A percentile compares a stretch with the other conserved stretches of the same genome.
These are phyloP conservation scores for Psephotus haematonotus DNA, from an alignment of 2,113 vertebrate species.

Conservation along the genomic window DNA sequence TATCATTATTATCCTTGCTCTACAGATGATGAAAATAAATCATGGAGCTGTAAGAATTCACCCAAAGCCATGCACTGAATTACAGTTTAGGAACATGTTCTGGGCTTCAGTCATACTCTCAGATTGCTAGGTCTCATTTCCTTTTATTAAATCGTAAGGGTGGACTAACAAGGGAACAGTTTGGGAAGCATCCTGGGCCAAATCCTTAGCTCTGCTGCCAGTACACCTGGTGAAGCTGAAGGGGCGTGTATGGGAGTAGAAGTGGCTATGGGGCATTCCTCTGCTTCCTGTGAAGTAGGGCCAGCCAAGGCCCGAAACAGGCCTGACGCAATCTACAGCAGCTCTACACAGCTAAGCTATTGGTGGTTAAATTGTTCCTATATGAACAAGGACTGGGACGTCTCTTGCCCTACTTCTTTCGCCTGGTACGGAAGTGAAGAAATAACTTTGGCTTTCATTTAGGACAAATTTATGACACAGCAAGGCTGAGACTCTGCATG, in stretches of 20 bases:
- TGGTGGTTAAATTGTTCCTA: background rate
- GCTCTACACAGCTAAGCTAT: background rate
- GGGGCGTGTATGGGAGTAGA: background rate
- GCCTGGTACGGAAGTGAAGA: background rate
- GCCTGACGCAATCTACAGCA: background rate
- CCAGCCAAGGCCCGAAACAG: background rate
- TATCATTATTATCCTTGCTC: background rate
- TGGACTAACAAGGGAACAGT: background rate
- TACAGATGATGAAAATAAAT: background rate
- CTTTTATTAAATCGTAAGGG: background rate
- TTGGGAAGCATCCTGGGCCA: background rate
- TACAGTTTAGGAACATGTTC: background rate
- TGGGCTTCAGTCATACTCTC: background rate
- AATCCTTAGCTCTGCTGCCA: conserved; percentile 20
- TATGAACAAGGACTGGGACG: background rate
- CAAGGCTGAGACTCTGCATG: background rate
- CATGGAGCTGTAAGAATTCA: background rate
- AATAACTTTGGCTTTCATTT: background rate
- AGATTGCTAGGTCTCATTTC: background rate
- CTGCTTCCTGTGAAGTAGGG: background rate
- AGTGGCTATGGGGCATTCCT: conserved; percentile 21
- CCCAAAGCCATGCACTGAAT: background rate
- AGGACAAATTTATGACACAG: background rate
- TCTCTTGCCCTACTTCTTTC: background rate
- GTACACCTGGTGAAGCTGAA: conserved; percentile 24